Evolutionary conservation across 2,113 vertebrate species (phyloP).

Genomic region (Clarias batrachus): DNA sequence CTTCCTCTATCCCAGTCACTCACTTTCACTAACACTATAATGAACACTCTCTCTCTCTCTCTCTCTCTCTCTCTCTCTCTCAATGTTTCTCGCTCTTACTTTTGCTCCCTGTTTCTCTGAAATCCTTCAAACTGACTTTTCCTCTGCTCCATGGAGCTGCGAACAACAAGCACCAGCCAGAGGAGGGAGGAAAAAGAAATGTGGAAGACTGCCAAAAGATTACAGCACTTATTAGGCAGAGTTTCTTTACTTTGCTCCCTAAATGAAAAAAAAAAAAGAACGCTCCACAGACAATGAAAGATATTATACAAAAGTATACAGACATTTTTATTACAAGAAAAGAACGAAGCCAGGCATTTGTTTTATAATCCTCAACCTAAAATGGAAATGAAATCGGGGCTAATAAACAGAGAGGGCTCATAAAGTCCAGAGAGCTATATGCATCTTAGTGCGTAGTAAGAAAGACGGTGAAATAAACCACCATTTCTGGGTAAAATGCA

Average conservation of each 20-base stretch:
- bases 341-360: conserved; percentile 52
- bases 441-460: not conserved
- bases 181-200: conserved; percentile 23
- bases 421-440: not conserved
- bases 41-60: not conserved
- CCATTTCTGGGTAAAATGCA: not conserved
- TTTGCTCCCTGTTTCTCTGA: conserved; percentile 25
- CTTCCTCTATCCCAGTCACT: not conserved
- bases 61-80: conserved; percentile 53
- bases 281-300: conserved; percentile 42
- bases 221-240: conserved; percentile 47
- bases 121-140: conserved; percentile 54
- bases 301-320: conserved; percentile 33
- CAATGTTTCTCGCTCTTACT: not conserved
- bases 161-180: conserved; percentile 50
- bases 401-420: conserved; percentile 19
- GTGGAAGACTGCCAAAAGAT: conserved; percentile 60
- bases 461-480: not conserved
- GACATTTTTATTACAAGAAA: conserved; percentile 51
- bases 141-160: conserved; percentile 30
- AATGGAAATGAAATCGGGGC: conserved; percentile 43
- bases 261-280: not conserved
- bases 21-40: no score
- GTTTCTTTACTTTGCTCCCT: conserved; percentile 54
- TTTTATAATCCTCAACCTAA: conserved; percentile 50